Conservation (phyloP, 2,113 vertebrate genomes). For the crab-eating macaque (Macaca fascicularis) region DNA sequence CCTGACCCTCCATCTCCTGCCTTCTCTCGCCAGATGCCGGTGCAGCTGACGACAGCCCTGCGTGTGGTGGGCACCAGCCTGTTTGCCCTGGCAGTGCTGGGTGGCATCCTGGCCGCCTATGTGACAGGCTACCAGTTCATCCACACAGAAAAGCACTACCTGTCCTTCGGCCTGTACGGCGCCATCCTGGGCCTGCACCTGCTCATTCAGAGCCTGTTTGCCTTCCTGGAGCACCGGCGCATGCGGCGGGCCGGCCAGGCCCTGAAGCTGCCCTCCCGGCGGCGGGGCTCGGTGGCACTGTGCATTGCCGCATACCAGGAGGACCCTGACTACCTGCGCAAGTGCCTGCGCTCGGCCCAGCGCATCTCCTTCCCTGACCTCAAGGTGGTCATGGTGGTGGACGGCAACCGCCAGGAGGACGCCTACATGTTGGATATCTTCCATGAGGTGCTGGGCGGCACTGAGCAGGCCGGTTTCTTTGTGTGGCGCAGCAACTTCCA, state of each 20-base stretch:
- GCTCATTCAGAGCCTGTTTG: constrained; percentile 96
- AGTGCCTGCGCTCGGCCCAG: constrained; percentile 93
- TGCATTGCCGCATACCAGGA: constrained; percentile 98
- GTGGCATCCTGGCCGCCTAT: constrained; percentile 95
- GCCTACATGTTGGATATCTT: constrained; percentile 99
- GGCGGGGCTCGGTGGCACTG: constrained; percentile 89
- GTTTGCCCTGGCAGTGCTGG: constrained; percentile 95
- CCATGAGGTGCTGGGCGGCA: constrained; percentile 94
- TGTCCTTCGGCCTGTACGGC: constrained; percentile 98
- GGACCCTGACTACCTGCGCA: constrained; percentile 96
- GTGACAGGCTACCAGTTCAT: constrained; percentile 99
- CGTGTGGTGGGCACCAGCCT: constrained; percentile 94
- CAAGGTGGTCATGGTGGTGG: constrained; percentile 98
- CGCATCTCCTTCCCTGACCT: constrained; percentile 94
- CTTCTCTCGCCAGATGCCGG: constrained; percentile 90
- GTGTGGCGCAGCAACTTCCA: constrained; percentile 98
- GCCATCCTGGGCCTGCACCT: constrained; percentile 97
- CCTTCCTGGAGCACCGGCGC: constrained; percentile 95
- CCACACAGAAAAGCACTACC: constrained; percentile 98
- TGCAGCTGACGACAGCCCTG: constrained; percentile 91
- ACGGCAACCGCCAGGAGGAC: constrained; percentile 94
- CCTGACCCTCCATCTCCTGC: neutral
- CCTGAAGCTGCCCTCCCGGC: constrained; percentile 77
- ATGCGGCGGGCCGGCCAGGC: constrained; percentile 88
- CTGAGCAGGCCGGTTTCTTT: constrained; percentile 87